phyloP scores from a whole-genome alignment of 2,888 invertebrate species.

The Pteria penguin region DNA sequence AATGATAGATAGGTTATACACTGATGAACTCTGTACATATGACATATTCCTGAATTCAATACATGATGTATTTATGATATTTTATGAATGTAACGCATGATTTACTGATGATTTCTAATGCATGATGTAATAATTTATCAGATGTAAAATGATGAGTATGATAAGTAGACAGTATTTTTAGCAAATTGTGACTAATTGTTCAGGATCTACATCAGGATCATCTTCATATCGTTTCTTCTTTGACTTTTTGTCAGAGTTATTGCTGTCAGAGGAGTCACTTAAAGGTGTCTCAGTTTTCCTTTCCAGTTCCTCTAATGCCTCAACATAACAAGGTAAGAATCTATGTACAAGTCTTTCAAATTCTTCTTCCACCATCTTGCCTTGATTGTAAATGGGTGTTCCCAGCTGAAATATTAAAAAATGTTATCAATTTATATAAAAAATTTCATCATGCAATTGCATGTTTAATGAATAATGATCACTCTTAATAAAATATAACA shows the following conservation, averaged over 20 bases:
- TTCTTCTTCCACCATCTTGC: constrained; percentile 66
- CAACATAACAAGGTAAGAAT: constrained; percentile 68
- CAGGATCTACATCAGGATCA: constrained; percentile 7
- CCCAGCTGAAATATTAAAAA: constrained; percentile 57
- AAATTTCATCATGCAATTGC: background rate
- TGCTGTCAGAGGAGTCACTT: constrained; percentile 28
- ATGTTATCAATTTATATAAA: constrained; percentile 1
- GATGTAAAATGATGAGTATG: too few relatives aligned
- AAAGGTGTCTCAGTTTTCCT: constrained; percentile 33
- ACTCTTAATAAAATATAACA: background rate
- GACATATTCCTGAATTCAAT: too few relatives aligned
- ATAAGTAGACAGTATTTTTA: too few relatives aligned
- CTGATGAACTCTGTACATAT: too few relatives aligned
- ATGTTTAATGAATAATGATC: background rate
- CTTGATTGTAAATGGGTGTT: constrained; percentile 74
- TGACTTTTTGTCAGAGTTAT: constrained; percentile 38
- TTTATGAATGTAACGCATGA: too few relatives aligned
- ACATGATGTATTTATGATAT: too few relatives aligned
- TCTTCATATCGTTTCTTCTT: constrained; percentile 45
- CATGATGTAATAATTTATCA: too few relatives aligned
- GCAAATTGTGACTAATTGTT: background rate
- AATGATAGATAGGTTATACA: too few relatives aligned
- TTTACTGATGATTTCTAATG: too few relatives aligned
- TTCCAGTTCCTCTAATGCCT: constrained; percentile 46
- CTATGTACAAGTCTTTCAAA: constrained; percentile 71